Base-by-base conservation (phyloP, 1,140 invertebrate genomes). In the Drosophila sp. region DNA sequence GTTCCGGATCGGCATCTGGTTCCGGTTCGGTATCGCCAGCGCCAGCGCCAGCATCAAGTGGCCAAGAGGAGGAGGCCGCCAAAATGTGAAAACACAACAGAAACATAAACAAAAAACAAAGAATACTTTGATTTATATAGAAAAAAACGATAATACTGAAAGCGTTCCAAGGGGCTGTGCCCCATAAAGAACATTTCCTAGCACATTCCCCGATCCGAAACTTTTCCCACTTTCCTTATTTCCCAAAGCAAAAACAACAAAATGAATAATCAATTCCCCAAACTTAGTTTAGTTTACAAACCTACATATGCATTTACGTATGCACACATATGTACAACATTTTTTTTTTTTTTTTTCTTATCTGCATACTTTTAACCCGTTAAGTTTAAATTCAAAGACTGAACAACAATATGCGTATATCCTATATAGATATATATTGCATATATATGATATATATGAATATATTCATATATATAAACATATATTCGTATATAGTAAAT, bases 381-480 rank as follows among this genome's bases (percentile, higher is more conserved):
- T 82, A 82, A 69, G 72, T 79, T 81, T 82, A 82, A 79, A 82
- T 76, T 72, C 80, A 83, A 82, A 82, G 80, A 82, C 80, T 82
- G 80, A 82, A 83, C 64, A 70, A 76, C 76, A 72, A 51, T 63
- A 73, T 73, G 45, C 57, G 57, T 64, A 79, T 64, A 69, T 48
- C 59, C 65, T 64, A 63, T 78, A 73, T 50, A 65, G 21, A 59
- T 27, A 57, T 72, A 65, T 64, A 64, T 34, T 46, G 29, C 2
- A 78, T 62, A 70, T 45, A 45, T 4, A 61, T 69, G n/a, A n/a
- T n/a, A n/a, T n/a, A n/a, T n/a, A n/a, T n/a, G n/a, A n/a, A n/a
- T n/a, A 53, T 32, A 43, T 29, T 45, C 11, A 62, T 53, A 73
- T 16, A 67, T 48, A 62, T 14, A 48, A 1, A 53, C 25, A n/a